Conservation (phyloP, 2,113 vertebrate genomes). For the Microcebus ravelobensis region DNA sequence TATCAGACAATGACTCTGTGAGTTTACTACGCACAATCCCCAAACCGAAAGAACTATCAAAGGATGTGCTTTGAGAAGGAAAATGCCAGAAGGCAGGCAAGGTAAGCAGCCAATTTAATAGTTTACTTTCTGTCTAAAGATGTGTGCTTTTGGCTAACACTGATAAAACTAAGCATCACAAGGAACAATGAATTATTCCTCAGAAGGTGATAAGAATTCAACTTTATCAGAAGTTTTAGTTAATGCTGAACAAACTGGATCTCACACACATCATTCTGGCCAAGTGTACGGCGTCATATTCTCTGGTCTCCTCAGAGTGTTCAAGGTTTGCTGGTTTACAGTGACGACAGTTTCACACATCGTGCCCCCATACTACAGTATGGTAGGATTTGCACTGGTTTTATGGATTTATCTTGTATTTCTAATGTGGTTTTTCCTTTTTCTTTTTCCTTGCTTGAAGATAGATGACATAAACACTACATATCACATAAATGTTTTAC, state of each 20-base stretch:
- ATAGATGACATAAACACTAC: not conserved
- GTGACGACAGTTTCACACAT: not conserved
- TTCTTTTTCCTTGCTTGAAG: not conserved
- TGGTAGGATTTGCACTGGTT: not conserved
- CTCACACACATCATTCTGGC: not conserved
- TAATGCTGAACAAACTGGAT: not conserved
- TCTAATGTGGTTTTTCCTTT: not conserved
- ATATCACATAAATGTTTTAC: not conserved
- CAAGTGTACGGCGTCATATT: not conserved
- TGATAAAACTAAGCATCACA: not conserved
- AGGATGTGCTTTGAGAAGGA: not conserved
- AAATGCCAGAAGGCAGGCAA: not conserved
- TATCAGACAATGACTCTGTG: not conserved
- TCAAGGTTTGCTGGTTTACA: not conserved
- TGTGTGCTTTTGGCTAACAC: rapidly evolving
- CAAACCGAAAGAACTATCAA: not conserved
- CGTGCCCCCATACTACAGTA: rapidly evolving
- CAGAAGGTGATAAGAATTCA: not conserved
- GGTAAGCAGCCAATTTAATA: rapidly evolving
- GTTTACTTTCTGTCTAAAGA: not conserved
- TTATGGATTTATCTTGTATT: not conserved
- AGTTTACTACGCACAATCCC: not conserved
- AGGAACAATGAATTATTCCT: not conserved
- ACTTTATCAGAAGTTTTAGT: not conserved
- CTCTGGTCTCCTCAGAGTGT: not conserved